These are phyloP conservation scores for Xylocampa areola DNA, from an alignment of 2,888 invertebrate genomes.

Conservation along the genomic window DNA sequence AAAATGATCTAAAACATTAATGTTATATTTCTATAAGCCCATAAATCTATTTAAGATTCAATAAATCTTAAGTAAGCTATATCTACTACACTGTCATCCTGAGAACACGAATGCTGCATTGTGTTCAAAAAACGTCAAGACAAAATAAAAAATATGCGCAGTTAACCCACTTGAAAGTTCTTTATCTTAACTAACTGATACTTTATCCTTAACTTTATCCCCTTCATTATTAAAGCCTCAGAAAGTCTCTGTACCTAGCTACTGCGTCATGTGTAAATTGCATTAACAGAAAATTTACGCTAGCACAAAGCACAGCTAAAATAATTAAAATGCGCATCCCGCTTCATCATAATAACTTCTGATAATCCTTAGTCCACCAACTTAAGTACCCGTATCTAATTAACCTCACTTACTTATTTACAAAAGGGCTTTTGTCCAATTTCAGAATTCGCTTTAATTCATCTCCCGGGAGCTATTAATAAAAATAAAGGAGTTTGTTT, in stretches of 20 bases:
- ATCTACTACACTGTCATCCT: no score
- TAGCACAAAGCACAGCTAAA: constrained; percentile 9
- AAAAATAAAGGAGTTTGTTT: constrained; percentile 31
- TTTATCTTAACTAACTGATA: no score
- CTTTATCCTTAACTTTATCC: no score
- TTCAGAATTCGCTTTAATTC: constrained; percentile 38
- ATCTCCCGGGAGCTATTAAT: constrained; percentile 45
- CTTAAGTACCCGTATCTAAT: constrained; percentile 38
- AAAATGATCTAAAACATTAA: no score
- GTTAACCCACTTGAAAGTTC: no score
- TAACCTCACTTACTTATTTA: constrained; percentile 44
- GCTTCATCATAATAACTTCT: constrained; percentile 19
- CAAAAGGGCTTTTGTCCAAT: constrained; percentile 26
- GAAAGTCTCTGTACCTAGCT: constrained; percentile 14
- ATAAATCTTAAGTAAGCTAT: no score
- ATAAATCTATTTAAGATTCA: no score
- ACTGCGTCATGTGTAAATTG: constrained; percentile 12
- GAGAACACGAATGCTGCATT: no score
- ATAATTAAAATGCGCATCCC: constrained; percentile 22
- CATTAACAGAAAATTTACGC: constrained; percentile 19
- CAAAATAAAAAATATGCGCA: no score
- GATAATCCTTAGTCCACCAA: constrained; percentile 21
- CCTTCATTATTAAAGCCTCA: no score
- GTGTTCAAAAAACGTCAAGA: no score
- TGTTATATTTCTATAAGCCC: no score